phyloP scores from a whole-genome alignment of 1,140 invertebrate species.

The Macrocentrus cingulum region DNA sequence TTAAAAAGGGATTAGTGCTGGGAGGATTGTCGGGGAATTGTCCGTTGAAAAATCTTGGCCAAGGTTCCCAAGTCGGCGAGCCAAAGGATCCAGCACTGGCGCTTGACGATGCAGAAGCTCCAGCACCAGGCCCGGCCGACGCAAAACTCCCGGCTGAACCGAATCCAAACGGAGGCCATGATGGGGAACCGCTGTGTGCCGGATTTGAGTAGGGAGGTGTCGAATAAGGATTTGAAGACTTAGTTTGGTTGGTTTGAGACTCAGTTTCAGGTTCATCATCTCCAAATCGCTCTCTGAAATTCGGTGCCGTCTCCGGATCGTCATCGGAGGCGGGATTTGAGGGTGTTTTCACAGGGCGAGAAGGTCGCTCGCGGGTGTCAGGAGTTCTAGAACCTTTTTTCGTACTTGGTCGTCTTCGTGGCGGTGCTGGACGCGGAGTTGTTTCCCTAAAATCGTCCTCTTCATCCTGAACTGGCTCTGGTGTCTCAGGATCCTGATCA shows the following conservation, averaged over 20 bases:
- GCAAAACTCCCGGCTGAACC: conserved; percentile 23
- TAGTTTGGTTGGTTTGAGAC: conserved; percentile 1
- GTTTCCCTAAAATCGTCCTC: background rate
- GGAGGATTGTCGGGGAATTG: background rate
- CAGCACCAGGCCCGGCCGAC: background rate
- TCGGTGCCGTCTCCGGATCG: background rate
- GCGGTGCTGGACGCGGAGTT: background rate
- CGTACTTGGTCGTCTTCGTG: background rate
- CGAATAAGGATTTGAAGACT: background rate
- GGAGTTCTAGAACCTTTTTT: background rate
- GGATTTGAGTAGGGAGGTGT: background rate
- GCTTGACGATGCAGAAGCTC: conserved; percentile 5
- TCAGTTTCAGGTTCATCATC: conserved; percentile 16
- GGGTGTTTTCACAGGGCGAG: background rate
- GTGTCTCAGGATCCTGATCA: background rate
- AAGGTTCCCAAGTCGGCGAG: background rate
- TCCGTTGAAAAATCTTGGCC: background rate
- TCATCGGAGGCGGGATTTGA: background rate
- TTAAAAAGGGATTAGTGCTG: background rate
- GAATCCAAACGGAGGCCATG: conserved; percentile 11
- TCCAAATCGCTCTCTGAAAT: conserved; percentile 17
- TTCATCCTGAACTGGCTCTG: background rate
- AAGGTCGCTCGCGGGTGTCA: background rate
- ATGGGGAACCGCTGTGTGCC: background rate
- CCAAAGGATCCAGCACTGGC: conserved; percentile 14